Evolutionary conservation across 2,888 invertebrate genomes (phyloP), one percentile per base, ranked within the genome.

Genomic region (Octodonta nipae): DNA sequence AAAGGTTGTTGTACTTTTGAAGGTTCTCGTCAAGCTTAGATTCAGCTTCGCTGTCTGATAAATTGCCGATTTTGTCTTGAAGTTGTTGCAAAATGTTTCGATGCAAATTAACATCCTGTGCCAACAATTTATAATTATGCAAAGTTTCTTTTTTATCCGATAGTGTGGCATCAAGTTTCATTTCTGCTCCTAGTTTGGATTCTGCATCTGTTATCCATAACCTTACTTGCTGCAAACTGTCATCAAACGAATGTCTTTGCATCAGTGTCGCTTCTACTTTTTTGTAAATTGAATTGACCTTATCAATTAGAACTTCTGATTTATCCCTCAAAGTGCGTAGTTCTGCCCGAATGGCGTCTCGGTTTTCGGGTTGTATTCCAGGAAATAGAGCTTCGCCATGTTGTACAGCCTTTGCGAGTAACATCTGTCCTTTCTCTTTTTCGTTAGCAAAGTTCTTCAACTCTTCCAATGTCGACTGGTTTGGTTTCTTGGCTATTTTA

Each of bases 191-290:
- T 17, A 88, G 66, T 53, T 81, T 81, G 29, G 72, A 70, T 54
- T 83, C 80, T 1, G 76, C 74, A 46, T 88, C 88, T 33, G 71
- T 70, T 15, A 93, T 71, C 85, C 92, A 93, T 52, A 79, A 75
- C 44, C 80, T 78, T 5, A 91, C 78, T 68, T 89, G 88, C 28
- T 78, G 78, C 45, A 85, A 82, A 40, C 86, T 88, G 48, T 92
- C 91, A 56, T 92, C 91, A 56, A 93, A 88, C 1, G 89, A 88
- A 3, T 87, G 85, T 59, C 91, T 74, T 49, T 91, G 87, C 55
- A 89, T 81, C 39, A 92, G 72, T 22, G 84, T 80, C 1, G 80
- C 82, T 65, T 93, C 92, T 11, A 89, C 79, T 49, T 81, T 79
- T 57, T 89, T 88, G 43, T 87, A 76, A 2, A 87, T 74, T 10